These are phyloP conservation scores for Alosa alosa DNA, from an alignment of 2,113 vertebrate genomes.

Conservation along the genomic window DNA sequence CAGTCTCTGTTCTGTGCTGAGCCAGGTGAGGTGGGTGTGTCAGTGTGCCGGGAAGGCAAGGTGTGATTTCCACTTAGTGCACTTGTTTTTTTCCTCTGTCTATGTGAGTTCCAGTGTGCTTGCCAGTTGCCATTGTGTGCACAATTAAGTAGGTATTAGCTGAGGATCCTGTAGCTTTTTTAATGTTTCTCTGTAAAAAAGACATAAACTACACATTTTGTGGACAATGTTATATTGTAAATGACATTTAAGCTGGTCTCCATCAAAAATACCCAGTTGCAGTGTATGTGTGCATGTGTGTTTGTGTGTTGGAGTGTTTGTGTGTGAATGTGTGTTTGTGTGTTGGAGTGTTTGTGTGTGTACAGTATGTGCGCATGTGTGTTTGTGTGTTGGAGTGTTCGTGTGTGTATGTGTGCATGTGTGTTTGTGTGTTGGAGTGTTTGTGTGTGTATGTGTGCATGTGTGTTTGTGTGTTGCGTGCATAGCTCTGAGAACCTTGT, in stretches of 20 bases:
- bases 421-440: not conserved
- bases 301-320: not conserved
- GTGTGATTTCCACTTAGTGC: not conserved
- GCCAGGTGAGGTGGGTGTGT: not conserved
- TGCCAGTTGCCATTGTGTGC: not conserved
- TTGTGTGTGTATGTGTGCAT: not conserved
- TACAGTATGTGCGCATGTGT: too few relatives aligned
- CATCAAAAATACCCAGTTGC: not conserved
- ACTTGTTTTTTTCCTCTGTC: too few relatives aligned
- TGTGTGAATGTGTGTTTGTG: not conserved
- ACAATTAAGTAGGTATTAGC: not conserved
- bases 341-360: not conserved
- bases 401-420: too few relatives aligned
- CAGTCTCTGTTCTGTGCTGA: not conserved
- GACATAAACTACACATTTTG: not conserved
- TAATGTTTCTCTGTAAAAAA: not conserved
- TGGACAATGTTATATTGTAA: not conserved
- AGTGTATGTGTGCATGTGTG: not conserved
- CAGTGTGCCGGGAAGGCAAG: not conserved
- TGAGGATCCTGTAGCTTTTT: not conserved
- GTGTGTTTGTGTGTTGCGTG: not conserved
- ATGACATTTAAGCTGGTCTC: not conserved
- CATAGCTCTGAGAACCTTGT: not conserved
- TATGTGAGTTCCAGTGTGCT: too few relatives aligned
- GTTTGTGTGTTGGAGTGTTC: too few relatives aligned